Percentiles rank a stretch among this genome's conserved stretches.
Evolutionary conservation across 2,113 vertebrate genomes (phyloP).

Genomic region (Pachyramphus minor): DNA sequence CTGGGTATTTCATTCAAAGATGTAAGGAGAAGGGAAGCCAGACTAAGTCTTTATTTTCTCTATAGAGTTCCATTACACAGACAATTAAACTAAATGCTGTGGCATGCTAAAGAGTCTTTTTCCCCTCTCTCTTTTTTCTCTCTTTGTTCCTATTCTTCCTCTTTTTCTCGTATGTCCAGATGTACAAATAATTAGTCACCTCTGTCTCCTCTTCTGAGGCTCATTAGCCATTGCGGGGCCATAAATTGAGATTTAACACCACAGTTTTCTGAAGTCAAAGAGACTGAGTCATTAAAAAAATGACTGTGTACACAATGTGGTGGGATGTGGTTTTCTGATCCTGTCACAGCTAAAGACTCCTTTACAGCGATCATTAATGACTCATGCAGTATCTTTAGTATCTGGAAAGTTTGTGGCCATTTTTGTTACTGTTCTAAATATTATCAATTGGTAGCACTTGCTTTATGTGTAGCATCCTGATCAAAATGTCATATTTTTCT

Average conservation of each 20-base stretch:
- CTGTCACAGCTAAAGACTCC: not conserved
- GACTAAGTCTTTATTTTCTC: not conserved
- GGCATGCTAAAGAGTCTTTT: not conserved
- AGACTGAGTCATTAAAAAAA: not conserved
- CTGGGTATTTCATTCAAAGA: not conserved
- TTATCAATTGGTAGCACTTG: not conserved
- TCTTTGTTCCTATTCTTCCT: not conserved
- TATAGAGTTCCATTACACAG: not conserved
- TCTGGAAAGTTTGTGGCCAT: not conserved
- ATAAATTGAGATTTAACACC: not conserved
- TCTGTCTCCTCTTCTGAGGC: not conserved
- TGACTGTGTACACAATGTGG: not conserved
- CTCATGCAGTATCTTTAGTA: not conserved
- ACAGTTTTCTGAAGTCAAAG: not conserved
- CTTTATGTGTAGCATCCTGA: not conserved
- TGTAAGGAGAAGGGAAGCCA: not conserved
- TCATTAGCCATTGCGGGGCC: not conserved
- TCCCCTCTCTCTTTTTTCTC: fast-evolving
- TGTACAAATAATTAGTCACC: not conserved
- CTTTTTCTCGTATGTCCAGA: not conserved
- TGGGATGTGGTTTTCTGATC: not conserved
- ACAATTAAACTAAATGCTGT: not conserved
- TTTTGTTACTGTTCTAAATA: not conserved
- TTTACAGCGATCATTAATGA: not conserved
- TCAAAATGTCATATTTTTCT: not conserved